Evolutionary conservation across 2,797 vertebrate genomes (phyloP).

Genomic region (Cirrhinus mrigala): DNA sequence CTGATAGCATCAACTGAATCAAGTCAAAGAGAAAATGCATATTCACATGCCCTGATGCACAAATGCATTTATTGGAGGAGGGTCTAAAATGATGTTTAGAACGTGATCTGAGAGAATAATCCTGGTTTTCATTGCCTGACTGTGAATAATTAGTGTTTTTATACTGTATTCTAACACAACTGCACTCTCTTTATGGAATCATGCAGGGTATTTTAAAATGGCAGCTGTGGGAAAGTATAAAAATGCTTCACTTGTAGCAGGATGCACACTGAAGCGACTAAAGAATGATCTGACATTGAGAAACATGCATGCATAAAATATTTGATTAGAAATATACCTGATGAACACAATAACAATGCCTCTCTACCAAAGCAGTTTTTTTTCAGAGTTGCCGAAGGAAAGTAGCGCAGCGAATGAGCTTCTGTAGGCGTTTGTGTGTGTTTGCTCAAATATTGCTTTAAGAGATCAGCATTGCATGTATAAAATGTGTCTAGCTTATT

Average conservation of each 20-base stretch:
- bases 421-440: not conserved
- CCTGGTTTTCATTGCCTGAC: not conserved
- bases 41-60: constrained; percentile 63
- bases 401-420: constrained; percentile 12
- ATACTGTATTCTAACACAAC: not conserved
- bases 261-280: not conserved
- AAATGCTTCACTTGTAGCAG: not conserved
- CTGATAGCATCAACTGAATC: constrained; percentile 51
- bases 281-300: constrained; percentile 29
- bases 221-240: not conserved
- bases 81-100: not conserved
- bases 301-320: constrained; percentile 42
- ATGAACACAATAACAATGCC: constrained; percentile 30
- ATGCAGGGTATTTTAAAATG: not conserved
- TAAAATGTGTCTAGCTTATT: constrained; percentile 62
- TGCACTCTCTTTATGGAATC: not conserved
- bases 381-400: not conserved
- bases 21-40: constrained; percentile 64
- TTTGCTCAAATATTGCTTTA: constrained; percentile 42
- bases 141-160: not conserved
- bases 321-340: constrained; percentile 16
- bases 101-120: not conserved
- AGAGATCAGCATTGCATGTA: constrained; percentile 56
- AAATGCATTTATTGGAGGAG: constrained; percentile 57
- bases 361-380: constrained; percentile 4